These are phyloP conservation scores for Regulus satrapa DNA, from an alignment of 2,113 vertebrate genomes.

Conservation along the genomic window DNA sequence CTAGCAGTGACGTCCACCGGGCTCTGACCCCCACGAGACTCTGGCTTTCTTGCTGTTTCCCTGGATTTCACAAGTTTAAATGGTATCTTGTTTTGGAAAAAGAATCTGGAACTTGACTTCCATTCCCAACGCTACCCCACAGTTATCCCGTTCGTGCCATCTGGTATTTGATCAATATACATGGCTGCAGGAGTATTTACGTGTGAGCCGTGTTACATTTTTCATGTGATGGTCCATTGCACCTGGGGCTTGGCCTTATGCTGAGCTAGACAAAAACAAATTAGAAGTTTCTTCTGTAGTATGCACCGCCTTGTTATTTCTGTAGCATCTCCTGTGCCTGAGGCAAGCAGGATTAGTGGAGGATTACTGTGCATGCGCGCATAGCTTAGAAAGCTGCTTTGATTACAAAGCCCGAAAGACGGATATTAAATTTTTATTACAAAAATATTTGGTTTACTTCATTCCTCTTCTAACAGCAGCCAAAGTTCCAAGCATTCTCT, in stretches of 20 bases:
- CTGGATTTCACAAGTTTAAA: background rate
- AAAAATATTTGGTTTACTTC: conserved; percentile 36
- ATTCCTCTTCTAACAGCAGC: conserved; percentile 9
- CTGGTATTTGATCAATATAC: background rate
- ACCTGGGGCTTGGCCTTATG: background rate
- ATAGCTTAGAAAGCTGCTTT: conserved; percentile 39
- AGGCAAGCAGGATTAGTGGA: background rate
- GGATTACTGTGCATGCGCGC: background rate
- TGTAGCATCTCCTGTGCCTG: background rate
- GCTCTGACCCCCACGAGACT: background rate
- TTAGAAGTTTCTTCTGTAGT: background rate
- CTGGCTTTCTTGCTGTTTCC: background rate
- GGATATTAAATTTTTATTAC: conserved; percentile 51
- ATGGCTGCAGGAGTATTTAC: background rate
- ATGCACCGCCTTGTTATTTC: conserved; percentile 21
- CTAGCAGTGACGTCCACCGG: background rate
- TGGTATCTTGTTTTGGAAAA: background rate
- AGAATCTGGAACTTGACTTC: background rate
- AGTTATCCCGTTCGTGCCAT: background rate
- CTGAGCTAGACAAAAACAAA: background rate
- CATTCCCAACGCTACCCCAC: background rate
- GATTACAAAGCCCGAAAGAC: conserved; percentile 19
- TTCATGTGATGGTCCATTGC: background rate
- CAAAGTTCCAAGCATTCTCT: conserved; percentile 17
- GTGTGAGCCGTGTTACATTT: background rate